Evolutionary conservation across 37 sponge, comb jelly and placozoan genomes (phyloP).

Genomic region (Beroe forskalii): DNA sequence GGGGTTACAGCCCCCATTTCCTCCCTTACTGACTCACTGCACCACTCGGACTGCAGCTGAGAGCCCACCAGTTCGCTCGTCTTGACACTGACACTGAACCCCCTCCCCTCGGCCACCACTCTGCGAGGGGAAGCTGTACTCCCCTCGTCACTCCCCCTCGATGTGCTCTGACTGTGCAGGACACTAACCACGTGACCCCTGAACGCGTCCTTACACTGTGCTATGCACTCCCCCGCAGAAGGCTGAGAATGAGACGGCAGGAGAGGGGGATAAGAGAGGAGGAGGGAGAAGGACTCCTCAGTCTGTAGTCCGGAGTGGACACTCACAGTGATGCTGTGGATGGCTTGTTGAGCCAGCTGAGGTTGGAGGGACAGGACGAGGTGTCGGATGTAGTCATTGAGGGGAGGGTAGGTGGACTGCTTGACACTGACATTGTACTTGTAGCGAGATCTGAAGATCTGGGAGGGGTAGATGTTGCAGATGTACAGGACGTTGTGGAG

Average conservation of each 20-base stretch:
- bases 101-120: neutral
- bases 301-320: neutral
- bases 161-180: neutral
- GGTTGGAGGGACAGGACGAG: constrained; percentile 33
- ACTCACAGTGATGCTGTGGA: constrained; percentile 9
- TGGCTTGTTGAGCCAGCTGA: neutral
- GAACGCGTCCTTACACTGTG: constrained; percentile 11
- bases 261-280: neutral
- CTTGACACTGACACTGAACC: constrained; percentile 16
- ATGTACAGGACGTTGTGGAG: constrained; percentile 31
- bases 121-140: neutral
- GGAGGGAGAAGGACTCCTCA: constrained; percentile 36
- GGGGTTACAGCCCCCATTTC: neutral
- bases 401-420: constrained; percentile 56
- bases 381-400: constrained; percentile 33
- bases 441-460: constrained; percentile 61
- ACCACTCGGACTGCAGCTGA: constrained; percentile 44
- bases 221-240: neutral
- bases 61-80: constrained; percentile 29
- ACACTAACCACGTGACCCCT: constrained; percentile 45
- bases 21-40: neutral
- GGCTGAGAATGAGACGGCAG: neutral
- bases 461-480: constrained; percentile 34
- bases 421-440: constrained; percentile 31
- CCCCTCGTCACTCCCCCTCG: neutral